Conservation (phyloP, 2,888 invertebrate species). For the Lapara coniferarum region DNA sequence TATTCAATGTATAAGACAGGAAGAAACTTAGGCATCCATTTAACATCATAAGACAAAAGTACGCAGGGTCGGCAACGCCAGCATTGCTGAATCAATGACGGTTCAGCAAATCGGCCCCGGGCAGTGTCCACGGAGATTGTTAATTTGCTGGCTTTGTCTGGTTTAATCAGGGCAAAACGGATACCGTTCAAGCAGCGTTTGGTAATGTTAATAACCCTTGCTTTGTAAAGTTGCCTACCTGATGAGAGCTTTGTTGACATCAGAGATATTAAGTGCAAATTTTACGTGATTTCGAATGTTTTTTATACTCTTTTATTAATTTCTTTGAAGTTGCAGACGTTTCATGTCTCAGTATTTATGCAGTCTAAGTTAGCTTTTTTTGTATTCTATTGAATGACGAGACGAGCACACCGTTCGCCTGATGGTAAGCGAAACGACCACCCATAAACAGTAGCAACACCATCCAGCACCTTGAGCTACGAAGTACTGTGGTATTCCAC, state of each 20-base stretch:
- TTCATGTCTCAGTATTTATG: neutral
- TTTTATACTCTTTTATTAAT: neutral
- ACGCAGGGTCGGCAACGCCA: neutral
- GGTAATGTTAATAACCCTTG: slow-evolving; percentile 4
- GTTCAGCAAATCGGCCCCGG: slow-evolving; percentile 10
- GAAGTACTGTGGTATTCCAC: no score
- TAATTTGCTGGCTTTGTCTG: slow-evolving; percentile 17
- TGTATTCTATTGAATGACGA: no score
- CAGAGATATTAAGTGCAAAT: neutral
- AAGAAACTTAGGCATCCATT: neutral
- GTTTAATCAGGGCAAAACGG: slow-evolving; percentile 19
- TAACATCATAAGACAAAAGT: neutral
- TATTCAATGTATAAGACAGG: no score
- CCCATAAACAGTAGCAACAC: no score
- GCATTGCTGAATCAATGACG: neutral
- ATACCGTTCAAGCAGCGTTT: neutral
- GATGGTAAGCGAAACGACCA: no score
- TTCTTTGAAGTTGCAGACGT: neutral
- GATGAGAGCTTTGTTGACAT: neutral
- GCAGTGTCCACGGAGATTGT: slow-evolving; percentile 11
- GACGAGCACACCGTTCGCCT: no score
- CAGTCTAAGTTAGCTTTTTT: neutral
- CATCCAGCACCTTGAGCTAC: no score
- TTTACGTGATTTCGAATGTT: neutral
- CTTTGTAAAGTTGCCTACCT: neutral